phyloP scores from a whole-genome alignment of 92 coral and sea anemone species.

The Pocillopora meandrina region DNA sequence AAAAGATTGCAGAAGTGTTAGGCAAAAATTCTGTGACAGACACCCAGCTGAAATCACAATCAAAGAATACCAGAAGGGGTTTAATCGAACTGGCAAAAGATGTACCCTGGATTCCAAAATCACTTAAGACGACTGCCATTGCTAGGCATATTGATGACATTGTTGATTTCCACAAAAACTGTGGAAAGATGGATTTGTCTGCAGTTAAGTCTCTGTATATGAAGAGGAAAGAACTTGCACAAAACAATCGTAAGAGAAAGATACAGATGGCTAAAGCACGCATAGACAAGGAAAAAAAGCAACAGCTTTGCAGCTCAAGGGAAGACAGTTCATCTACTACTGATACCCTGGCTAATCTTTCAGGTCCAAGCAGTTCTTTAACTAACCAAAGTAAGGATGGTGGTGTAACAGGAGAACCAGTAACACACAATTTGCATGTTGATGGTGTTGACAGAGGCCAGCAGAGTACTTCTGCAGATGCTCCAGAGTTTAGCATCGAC shows the following conservation, averaged over 20 bases:
- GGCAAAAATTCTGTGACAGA: constrained; percentile 13
- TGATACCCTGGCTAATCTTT: background rate
- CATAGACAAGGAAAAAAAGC: constrained; percentile 22
- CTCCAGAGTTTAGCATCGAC: background rate
- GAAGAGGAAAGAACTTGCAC: constrained; percentile 46
- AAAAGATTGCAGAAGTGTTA: constrained; percentile 39
- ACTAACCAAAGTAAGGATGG: background rate
- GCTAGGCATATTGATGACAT: constrained; percentile 50
- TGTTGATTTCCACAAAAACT: constrained; percentile 55
- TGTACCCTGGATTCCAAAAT: constrained; percentile 71
- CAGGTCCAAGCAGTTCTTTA: background rate
- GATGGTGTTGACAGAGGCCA: background rate
- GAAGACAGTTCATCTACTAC: background rate
- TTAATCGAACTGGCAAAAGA: constrained; percentile 62
- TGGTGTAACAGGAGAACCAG: background rate
- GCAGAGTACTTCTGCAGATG: background rate
- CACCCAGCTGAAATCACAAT: background rate
- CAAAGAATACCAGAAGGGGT: background rate
- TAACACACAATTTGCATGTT: background rate
- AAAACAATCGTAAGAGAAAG: constrained; percentile 32
- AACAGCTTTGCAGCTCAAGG: background rate
- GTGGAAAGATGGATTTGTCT: constrained; percentile 34
- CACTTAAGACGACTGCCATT: constrained; percentile 36
- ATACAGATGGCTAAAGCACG: constrained; percentile 62
- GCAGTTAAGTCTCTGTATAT: constrained; percentile 48